Evolutionary conservation across 1,140 invertebrate species (phyloP), one percentile per base, ranked within the genome.

Genomic region (Aphidius gifuensis): DNA sequence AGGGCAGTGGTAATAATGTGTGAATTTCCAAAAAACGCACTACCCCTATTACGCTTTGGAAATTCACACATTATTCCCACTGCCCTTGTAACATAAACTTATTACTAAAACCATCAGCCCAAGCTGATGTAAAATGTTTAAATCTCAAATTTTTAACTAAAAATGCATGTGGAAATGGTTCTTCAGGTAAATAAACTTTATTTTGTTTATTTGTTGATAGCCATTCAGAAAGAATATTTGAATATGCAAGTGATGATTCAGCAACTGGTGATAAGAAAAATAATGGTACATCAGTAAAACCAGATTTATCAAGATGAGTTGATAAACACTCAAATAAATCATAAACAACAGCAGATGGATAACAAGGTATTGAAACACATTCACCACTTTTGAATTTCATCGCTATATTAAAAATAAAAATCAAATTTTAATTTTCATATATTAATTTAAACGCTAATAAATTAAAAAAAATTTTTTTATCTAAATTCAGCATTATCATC

Each of bases 301-400:
- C 91, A 44, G 89, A 88, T 67, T 89, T 88, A 65, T 97, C 95
- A 69, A 99, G 85, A 82, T 97, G 94, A 58, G 87, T 87, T 9
- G 93, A 93, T 9, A 99, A 81, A 78, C 95, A 98, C 82, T 99
- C 97, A 76, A 99, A 96, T 48, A 99, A 83, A 83, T 99, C 97
- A 76, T 97, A 99, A 21, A 97, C 91, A 51, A 98, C 92, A 48
- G 97, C 97, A 48, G 92, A 94, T 1, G 96, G 93, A 83, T 96
- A 95, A 69, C 96, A 97, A 2, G 97, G 97, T 65, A 98, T 92
- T 58, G 99, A 82, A 57, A 98, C 97, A 79, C 92, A 97, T 45
- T 97, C 97, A 66, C 92, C 93, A 67, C 85, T 88, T 66, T 90
- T 81, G 32, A 94, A 83, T 11, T 93, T 96, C 58, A 88, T 78